A percentile compares a stretch with the other conserved stretches of the same genome.
These are phyloP conservation scores for Rhegmatorhina hoffmannsi DNA, from an alignment of 2,113 vertebrate genomes.

Conservation along the genomic window DNA sequence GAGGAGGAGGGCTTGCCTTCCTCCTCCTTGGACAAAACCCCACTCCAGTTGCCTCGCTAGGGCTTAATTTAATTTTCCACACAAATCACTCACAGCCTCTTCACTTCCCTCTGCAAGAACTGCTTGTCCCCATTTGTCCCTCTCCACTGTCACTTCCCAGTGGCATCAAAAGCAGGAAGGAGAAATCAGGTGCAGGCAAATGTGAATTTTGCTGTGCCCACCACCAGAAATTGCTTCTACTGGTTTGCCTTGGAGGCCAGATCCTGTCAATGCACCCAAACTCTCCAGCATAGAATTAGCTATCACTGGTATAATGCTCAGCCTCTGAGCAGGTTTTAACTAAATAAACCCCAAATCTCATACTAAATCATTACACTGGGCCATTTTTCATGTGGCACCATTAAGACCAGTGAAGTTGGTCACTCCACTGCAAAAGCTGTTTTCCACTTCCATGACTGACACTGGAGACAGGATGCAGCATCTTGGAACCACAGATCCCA, in stretches of 20 bases:
- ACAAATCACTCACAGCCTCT: slow-evolving; percentile 1
- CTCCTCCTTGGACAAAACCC: not conserved
- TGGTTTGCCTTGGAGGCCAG: not conserved
- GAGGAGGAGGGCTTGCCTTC: not conserved
- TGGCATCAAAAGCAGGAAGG: not conserved
- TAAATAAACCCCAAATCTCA: not conserved
- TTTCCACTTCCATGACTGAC: not conserved
- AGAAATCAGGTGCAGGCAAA: not conserved
- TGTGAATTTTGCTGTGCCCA: not conserved
- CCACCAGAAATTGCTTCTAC: not conserved
- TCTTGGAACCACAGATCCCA: not conserved
- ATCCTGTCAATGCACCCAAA: not conserved
- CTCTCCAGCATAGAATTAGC: not conserved
- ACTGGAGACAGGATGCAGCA: not conserved
- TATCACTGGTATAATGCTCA: not conserved
- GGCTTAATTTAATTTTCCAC: slow-evolving; percentile 53
- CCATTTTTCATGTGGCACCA: not conserved
- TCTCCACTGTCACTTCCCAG: not conserved
- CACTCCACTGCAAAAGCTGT: not conserved
- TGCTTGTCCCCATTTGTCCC: not conserved
- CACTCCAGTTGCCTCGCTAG: not conserved
- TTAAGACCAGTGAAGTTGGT: not conserved
- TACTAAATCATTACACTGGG: not conserved
- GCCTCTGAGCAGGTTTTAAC: not conserved
- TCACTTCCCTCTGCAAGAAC: not conserved